A percentile compares a stretch with the other conserved stretches of the same genome.
These are phyloP conservation scores for Ophiodon elongatus DNA, from an alignment of 2,113 vertebrate genomes.

Conservation along the genomic window DNA sequence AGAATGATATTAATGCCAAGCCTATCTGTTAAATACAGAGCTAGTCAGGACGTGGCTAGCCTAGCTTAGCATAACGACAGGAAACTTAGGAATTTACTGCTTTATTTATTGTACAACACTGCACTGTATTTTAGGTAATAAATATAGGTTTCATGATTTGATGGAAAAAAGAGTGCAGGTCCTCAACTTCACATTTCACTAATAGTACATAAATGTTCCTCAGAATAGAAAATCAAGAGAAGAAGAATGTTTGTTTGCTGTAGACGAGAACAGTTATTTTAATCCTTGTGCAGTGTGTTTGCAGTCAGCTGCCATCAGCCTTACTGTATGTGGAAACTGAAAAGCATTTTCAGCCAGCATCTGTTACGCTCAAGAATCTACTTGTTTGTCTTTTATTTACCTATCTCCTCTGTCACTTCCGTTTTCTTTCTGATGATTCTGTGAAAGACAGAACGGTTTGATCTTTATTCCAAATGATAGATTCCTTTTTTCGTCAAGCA, in stretches of 20 bases:
- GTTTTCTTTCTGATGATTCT: conserved; percentile 11
- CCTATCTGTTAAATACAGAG: too few relatives aligned
- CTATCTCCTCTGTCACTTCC: neutral
- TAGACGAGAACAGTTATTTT: neutral
- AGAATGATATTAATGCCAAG: too few relatives aligned
- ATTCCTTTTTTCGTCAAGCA: conserved; percentile 20
- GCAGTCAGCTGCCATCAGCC: neutral
- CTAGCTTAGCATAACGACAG: neutral
- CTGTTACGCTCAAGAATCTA: conserved; percentile 6
- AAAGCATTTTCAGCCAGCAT: neutral
- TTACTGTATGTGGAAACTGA: neutral
- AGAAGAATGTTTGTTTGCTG: neutral
- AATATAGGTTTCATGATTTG: neutral
- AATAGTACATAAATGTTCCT: neutral
- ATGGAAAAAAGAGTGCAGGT: neutral
- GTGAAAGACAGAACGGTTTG: neutral
- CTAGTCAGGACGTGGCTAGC: too few relatives aligned
- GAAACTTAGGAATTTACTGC: too few relatives aligned
- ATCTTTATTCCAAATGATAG: conserved; percentile 38
- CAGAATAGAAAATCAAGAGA: neutral
- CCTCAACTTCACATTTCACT: neutral
- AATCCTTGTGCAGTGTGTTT: conserved; percentile 22
- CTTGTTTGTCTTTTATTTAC: neutral
- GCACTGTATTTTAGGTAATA: neutral
- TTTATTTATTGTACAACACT: neutral